phyloP scores from a whole-genome alignment of 2,888 invertebrate genomes.

The Trypoxylon attenuatum region DNA sequence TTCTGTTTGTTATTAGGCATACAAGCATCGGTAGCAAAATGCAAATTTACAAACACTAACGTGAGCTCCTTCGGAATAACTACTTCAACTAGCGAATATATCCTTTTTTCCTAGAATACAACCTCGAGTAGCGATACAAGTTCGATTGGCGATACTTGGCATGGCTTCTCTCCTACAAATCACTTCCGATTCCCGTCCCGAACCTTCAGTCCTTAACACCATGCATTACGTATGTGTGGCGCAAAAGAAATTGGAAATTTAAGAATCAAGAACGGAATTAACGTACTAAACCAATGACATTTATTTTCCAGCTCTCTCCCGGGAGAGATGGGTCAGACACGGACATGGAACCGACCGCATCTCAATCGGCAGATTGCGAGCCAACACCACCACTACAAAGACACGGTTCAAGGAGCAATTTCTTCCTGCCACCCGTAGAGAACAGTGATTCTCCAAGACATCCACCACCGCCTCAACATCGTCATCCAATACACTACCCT shows the following conservation, averaged over 20 bases:
- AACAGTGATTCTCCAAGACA: conserved; percentile 74
- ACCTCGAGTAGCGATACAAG: conserved; percentile 47
- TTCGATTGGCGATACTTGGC: conserved; percentile 31
- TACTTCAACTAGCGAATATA: too few species aligned
- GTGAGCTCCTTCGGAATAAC: too few species aligned
- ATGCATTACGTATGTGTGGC: conserved; percentile 18
- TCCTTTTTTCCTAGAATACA: conserved; percentile 46
- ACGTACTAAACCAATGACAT: too few species aligned
- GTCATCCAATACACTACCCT: conserved; percentile 78
- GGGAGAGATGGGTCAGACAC: conserved; percentile 89
- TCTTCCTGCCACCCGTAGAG: conserved; percentile 86
- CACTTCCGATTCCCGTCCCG: conserved; percentile 21
- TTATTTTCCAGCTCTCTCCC: conserved; percentile 83
- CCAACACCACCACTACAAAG: conserved; percentile 91
- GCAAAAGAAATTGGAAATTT: too few species aligned
- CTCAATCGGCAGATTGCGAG: conserved; percentile 94
- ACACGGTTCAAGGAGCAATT: conserved; percentile 90
- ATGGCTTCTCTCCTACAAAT: conserved; percentile 34
- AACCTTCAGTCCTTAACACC: conserved; percentile 14
- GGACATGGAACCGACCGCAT: conserved; percentile 91
- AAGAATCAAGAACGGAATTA: too few species aligned
- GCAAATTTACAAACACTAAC: too few species aligned
- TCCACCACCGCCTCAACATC: conserved; percentile 75
- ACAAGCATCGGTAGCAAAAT: too few species aligned
- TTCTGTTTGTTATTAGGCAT: too few species aligned